Evolutionary conservation across 2,113 vertebrate species (phyloP), one percentile per base, ranked within the genome.

Genomic region (Platichthys flesus): DNA sequence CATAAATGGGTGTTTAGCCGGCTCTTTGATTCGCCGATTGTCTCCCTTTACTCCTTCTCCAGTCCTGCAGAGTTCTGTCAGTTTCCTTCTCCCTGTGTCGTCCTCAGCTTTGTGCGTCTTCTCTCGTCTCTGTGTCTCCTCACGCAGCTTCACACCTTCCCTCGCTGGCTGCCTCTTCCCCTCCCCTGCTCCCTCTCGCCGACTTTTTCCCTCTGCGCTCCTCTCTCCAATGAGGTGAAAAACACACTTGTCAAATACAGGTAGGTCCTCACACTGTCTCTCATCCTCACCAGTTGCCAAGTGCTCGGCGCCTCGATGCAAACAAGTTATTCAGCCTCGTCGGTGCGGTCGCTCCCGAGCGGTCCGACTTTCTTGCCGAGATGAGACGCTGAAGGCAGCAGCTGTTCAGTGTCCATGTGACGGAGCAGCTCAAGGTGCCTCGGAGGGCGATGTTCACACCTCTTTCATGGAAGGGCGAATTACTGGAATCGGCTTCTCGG

Each of bases 191-290:
- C 57, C 59, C 80, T 78, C 83, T 42, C 18, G n/a, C 71, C 72
- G 64, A 71, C 86, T 81, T 82, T 74, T 68, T 68, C n/a, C 78
- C 81, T 69, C 67, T 49, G 66, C 1, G 75, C 87, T 80, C 79
- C 73, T 52, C 82, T 91, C 90, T 92, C 90, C 90, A 92, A 85
- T 86, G 85, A 93, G 89, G 89, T 93, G 92, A 92, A 93, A 92
- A 92, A 84, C 89, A 87, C 88, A 67, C 86, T 91, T 88, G 84
- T 85, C 85, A 93, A 90, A 91, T 90, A 89, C 85, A 88, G 88
- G 86, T 81, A 35, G 88, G 88, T 90, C 88, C 82, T 89, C 85
- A 71, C 85, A 71, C 70, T 52, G 57, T 82, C 74, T 71, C 80
- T 86, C 90, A 87, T 90, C 86, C 90, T 90, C 83, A 35, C 45